Conservation (phyloP, 2,888 invertebrate genomes). For the Plebejus argus region DNA sequence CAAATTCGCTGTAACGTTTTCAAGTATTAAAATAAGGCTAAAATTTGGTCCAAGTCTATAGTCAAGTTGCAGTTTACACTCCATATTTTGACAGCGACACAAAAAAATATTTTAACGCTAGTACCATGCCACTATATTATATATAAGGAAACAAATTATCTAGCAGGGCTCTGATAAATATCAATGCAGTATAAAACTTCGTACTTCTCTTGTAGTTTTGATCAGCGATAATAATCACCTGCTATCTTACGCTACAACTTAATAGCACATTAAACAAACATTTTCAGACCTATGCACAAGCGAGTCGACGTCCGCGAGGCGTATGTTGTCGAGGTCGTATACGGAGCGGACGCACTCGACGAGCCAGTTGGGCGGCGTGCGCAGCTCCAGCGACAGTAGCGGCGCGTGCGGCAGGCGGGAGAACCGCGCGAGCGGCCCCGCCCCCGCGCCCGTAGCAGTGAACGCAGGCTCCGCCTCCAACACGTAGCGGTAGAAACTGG, state of each 20-base stretch:
- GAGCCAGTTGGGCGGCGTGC: slow-evolving; percentile 97
- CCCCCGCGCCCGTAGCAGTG: slow-evolving; percentile 83
- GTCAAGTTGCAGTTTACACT: too few species aligned
- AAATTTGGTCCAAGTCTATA: too few species aligned
- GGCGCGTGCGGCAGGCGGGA: slow-evolving; percentile 94
- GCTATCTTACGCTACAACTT: neutral
- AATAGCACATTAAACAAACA: too few species aligned
- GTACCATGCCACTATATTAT: too few species aligned
- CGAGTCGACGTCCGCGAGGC: slow-evolving; percentile 94
- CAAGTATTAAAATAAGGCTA: neutral
- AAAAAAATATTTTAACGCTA: too few species aligned
- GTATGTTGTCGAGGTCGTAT: slow-evolving; percentile 98
- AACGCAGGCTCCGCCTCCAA: slow-evolving; percentile 94
- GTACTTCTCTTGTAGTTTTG: too few species aligned
- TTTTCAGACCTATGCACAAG: slow-evolving; percentile 86
- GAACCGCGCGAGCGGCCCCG: slow-evolving; percentile 93
- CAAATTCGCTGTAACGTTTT: slow-evolving; percentile 88
- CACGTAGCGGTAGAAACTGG: slow-evolving; percentile 96
- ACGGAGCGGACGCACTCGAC: slow-evolving; percentile 95
- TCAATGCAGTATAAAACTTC: too few species aligned
- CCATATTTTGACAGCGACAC: too few species aligned
- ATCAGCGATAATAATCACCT: too few species aligned
- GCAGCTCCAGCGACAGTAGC: slow-evolving; percentile 87
- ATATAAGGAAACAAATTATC: neutral
- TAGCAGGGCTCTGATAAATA: neutral